Base-by-base conservation (phyloP, 2,113 vertebrate species). In the Paratilapia polleni region DNA sequence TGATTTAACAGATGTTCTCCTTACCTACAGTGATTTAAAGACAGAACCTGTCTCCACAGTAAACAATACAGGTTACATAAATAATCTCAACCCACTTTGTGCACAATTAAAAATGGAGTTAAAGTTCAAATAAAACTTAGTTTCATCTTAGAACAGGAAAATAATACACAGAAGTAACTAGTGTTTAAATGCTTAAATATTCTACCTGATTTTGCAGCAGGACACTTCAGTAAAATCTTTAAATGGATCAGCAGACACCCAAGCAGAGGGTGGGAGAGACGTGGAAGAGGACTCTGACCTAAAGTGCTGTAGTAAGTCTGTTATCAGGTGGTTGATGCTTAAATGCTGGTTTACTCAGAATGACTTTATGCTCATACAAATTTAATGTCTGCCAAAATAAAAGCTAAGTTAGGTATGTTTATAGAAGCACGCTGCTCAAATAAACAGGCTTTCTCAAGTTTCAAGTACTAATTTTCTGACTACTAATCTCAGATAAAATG, bases 231-330 rank as follows among this genome's bases (percentile, higher is more conserved):
- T 58, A 22, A 88, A 91, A 34, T 36, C 38, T 1, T 80, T 57
- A 22, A 70, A 54, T 11, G 47, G 75, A 22, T 80, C 86, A 22
- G 28, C 19, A 13, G 82, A 89, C 34, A 63, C n/a, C 20, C 60
- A 8, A 36, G 19, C 68, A 31, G 43, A 41, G 5, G 83, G 82
- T 74, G 70, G 22, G 38, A 90, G 82, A 62, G 73, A 20, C 31
- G 3, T 17, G 49, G 56, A 47, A 49, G 54, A 70, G 31, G 56
- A 43, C 54, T 49, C 61, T 1, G 58, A 80, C 13, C n/a, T 68
- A 1, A 63, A 90, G 17, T 22, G 7, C 4, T 36, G 31, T 61
- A n/a, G 93, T 94, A n/a, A 89, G 82, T 88, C 11, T 31, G 10
- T 17, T 56, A 10, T 41, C 15, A 8, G 17, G 58, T 62, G 38